Evolutionary conservation across 2,888 invertebrate genomes (phyloP).

Genomic region (Eurytoma adleriae): DNA sequence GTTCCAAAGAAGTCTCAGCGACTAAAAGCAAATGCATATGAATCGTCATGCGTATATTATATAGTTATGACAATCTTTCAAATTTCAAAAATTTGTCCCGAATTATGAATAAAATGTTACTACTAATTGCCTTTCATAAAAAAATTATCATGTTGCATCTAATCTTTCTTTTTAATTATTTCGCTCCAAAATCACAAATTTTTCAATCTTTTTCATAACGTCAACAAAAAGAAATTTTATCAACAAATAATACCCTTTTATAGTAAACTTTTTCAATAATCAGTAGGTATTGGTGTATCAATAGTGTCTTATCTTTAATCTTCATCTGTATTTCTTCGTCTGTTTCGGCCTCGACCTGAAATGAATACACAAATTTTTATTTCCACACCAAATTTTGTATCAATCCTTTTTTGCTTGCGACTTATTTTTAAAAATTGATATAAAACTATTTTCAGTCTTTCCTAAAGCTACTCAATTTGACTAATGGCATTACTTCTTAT

Average conservation of each 20-base stretch:
- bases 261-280: conserved; percentile 30
- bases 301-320: conserved; percentile 29
- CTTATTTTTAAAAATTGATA: neutral
- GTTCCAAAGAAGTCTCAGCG: conserved; percentile 19
- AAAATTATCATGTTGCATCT: conserved; percentile 39
- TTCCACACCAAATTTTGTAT: no score
- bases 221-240: conserved; percentile 22
- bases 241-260: conserved; percentile 1
- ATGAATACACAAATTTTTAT: conserved; percentile 19
- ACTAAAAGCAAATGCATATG: conserved; percentile 44
- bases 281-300: neutral
- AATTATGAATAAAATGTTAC: conserved; percentile 1
- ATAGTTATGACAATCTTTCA: conserved; percentile 23
- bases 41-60: conserved; percentile 13
- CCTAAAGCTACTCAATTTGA: no score
- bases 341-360: conserved; percentile 70
- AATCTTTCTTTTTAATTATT: conserved; percentile 7
- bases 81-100: conserved; percentile 15
- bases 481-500: conserved; percentile 76
- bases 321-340: conserved; percentile 69
- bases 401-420: no score
- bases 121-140: neutral
- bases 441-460: neutral
- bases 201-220: conserved; percentile 5
- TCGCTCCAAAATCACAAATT: conserved; percentile 17